Evolutionary conservation across 2,888 invertebrate species (phyloP).

Genomic region (Hydropsyche betteni): DNA sequence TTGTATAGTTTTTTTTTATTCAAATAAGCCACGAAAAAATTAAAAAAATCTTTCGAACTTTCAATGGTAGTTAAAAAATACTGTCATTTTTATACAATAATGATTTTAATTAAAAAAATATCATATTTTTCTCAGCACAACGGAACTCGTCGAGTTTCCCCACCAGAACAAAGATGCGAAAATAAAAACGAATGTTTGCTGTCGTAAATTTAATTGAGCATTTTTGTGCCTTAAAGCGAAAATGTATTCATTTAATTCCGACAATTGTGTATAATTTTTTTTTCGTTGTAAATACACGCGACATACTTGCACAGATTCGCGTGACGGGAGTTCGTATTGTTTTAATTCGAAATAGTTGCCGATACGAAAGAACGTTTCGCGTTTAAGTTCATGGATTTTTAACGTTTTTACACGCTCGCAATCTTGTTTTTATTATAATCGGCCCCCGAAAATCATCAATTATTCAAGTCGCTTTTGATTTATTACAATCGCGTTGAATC

Average conservation of each 20-base stretch:
- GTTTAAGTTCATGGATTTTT: background rate
- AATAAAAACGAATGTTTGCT: too few species aligned
- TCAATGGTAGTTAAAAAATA: too few species aligned
- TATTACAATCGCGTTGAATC: too few species aligned
- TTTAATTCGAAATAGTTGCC: conserved; percentile 1
- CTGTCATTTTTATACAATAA: too few species aligned
- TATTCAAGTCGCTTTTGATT: too few species aligned
- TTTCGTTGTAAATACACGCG: background rate
- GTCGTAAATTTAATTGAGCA: conserved; percentile 2
- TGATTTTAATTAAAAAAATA: too few species aligned
- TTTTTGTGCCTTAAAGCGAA: background rate
- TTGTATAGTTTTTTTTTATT: too few species aligned
- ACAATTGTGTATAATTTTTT: conserved; percentile 1
- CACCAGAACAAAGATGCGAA: too few species aligned
- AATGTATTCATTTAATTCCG: background rate
- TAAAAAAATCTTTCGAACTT: too few species aligned
- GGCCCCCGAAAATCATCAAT: background rate
- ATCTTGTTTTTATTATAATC: background rate
- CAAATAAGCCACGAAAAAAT: too few species aligned
- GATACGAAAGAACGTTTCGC: background rate
- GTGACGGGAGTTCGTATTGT: conserved; percentile 1
- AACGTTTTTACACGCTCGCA: background rate
- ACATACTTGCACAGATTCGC: conserved; percentile 16
- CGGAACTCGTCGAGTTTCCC: too few species aligned
- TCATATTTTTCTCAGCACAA: too few species aligned